A percentile compares a stretch with the other conserved stretches of the same genome.
Evolutionary conservation across 2,888 invertebrate genomes (phyloP).

Genomic region (Orthosia cruda): DNA sequence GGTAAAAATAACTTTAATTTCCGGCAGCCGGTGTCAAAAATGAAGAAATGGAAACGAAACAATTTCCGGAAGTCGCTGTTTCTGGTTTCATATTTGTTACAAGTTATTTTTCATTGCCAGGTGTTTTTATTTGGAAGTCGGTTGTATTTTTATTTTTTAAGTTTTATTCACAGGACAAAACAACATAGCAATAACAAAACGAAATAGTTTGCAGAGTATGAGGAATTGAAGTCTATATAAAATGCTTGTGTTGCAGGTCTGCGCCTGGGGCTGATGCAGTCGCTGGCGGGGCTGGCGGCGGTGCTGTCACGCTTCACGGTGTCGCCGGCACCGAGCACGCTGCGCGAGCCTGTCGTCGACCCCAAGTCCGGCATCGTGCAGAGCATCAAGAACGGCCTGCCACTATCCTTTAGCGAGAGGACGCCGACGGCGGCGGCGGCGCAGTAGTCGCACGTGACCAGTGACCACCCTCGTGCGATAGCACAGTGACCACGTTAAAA

Average conservation of each 20-base stretch:
- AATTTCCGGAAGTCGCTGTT: too few relatives aligned
- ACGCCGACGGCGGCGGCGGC: background rate
- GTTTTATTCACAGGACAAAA: background rate
- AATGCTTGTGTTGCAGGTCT: conserved; percentile 74
- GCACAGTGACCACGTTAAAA: conserved; percentile 3
- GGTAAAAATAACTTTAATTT: too few relatives aligned
- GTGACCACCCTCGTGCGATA: background rate
- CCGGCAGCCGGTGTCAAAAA: too few relatives aligned
- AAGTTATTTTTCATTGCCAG: too few relatives aligned
- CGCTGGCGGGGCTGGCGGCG: conserved; percentile 83
- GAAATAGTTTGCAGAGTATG: background rate
- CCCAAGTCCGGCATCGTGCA: conserved; percentile 79
- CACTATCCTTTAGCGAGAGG: conserved; percentile 72
- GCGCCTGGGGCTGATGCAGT: conserved; percentile 84
- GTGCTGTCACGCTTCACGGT: conserved; percentile 77
- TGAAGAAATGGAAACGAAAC: too few relatives aligned
- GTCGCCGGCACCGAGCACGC: conserved; percentile 72
- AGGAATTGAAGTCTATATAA: background rate
- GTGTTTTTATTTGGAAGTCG: too few relatives aligned
- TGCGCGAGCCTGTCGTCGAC: conserved; percentile 72
- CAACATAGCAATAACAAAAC: too few relatives aligned
- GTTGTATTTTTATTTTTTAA: background rate
- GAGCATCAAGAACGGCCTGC: conserved; percentile 77
- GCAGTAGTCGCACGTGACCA: background rate
- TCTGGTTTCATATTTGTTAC: too few relatives aligned